Evolutionary conservation across 2,113 vertebrate species (phyloP), one percentile per base, ranked within the genome.

Genomic region (Gorsachius goisagi): DNA sequence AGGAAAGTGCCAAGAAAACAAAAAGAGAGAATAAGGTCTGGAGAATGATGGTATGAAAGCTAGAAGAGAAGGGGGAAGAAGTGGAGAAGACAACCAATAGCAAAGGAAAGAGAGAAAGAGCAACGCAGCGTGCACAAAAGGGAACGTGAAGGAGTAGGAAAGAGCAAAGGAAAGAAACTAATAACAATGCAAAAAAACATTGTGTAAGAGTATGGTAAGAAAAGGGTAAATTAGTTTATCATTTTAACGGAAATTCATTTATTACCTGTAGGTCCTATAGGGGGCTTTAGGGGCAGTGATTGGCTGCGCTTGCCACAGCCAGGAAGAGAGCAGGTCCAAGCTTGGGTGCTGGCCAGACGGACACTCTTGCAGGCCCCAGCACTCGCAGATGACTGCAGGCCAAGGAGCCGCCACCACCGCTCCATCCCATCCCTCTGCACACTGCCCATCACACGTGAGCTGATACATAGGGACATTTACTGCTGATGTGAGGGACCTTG

Each of bases 321-420:
- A 50, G 37, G 20, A 80, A 30, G 9, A 52, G 17, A 52, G 14
- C 0, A 0, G 5, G 3, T 28, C 10, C 50, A 53, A 24, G 30
- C 30, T 21, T 9, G 24, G 35, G 26, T 33, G 12, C 11, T 58
- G 17, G 2, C 4, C 45, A 41, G 17, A 6, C 0, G 0, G 35
- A 26, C 6, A 1, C 1, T 1, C 27, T 56, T 47, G 5, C 12
- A 10, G 49, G 6, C 13, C 24, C 8, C 24, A 16, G 26, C 18
- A 15, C 0, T 0, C 5, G 3, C 8, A 53, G 18, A 4, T 16
- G 23, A 4, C 47, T 10, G 13, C 28, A 28, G 0, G 5, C 15
- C 3, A 1, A 71, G 52, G 12, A 63, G 16, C 7, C 41, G 53
- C 14, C 33, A 24, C 41, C 41, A 44, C 39, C 12, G 12, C 12